Evolutionary conservation across 2,888 invertebrate species (phyloP).

Genomic region (Philaethria dido): DNA sequence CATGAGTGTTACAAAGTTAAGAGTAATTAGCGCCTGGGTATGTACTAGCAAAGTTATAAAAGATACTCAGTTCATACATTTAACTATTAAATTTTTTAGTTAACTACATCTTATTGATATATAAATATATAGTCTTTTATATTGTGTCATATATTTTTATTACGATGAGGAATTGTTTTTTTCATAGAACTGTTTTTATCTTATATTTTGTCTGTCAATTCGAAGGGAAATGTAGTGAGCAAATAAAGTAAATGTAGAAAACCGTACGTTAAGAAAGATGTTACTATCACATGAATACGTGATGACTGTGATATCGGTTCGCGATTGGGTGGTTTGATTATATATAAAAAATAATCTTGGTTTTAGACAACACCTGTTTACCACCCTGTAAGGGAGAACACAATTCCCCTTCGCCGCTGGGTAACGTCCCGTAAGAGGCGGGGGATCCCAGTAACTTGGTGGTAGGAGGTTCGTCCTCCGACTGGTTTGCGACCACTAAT

Average conservation of each 20-base stretch:
- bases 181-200: not conserved
- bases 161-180: not conserved
- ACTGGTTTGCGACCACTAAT: no score
- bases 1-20: not conserved
- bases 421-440: no score
- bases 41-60: conserved; percentile 14
- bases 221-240: not conserved
- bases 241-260: not conserved
- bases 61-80: conserved; percentile 1
- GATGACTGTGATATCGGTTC: no score
- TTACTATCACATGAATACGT: not conserved
- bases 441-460: no score
- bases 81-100: not conserved
- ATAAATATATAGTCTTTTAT: not conserved
- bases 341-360: no score
- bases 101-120: not conserved
- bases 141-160: not conserved
- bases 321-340: no score
- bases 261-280: not conserved
- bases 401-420: no score
- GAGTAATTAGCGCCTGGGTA: not conserved
- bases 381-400: no score
- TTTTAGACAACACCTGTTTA: no score
- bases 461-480: no score
- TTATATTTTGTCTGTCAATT: not conserved